Conservation (phyloP, 1,140 invertebrate genomes). For the Frieseomelitta varia region DNA sequence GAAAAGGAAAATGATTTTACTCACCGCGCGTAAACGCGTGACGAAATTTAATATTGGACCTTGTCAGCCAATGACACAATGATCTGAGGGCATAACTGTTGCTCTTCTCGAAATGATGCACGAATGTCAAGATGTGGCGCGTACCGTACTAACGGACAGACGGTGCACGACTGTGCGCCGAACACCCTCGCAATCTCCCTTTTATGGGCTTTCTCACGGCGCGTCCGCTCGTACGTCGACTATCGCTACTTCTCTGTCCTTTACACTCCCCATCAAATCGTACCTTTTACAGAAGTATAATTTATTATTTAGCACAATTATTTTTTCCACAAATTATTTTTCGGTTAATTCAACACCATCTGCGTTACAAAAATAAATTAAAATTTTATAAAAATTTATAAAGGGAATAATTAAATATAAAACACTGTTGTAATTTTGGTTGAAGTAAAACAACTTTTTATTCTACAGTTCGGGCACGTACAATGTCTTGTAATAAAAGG, state of each 20-base stretch:
- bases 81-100: constrained; percentile 65
- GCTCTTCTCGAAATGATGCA: constrained; percentile 46
- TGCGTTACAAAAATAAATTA: background rate
- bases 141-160: constrained; percentile 58
- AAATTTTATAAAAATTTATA: background rate
- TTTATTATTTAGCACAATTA: background rate
- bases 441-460: constrained; percentile 19
- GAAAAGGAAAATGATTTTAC: constrained; percentile 14
- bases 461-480: background rate
- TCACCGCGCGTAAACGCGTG: constrained; percentile 62
- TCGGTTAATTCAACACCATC: too few species aligned
- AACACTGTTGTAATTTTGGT: background rate
- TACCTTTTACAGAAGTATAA: background rate
- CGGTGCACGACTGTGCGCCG: constrained; percentile 68
- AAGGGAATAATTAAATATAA: background rate
- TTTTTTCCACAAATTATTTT: background rate
- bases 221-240: constrained; percentile 62
- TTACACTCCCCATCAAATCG: background rate
- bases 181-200: constrained; percentile 64
- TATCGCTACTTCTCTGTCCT: constrained; percentile 51
- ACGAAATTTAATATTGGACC: constrained; percentile 42
- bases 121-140: constrained; percentile 35
- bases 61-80: constrained; percentile 36
- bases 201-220: constrained; percentile 61
- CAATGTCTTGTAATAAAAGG: background rate